Evolutionary conservation across 2,888 invertebrate species (phyloP).

Genomic region (Pteria penguin): DNA sequence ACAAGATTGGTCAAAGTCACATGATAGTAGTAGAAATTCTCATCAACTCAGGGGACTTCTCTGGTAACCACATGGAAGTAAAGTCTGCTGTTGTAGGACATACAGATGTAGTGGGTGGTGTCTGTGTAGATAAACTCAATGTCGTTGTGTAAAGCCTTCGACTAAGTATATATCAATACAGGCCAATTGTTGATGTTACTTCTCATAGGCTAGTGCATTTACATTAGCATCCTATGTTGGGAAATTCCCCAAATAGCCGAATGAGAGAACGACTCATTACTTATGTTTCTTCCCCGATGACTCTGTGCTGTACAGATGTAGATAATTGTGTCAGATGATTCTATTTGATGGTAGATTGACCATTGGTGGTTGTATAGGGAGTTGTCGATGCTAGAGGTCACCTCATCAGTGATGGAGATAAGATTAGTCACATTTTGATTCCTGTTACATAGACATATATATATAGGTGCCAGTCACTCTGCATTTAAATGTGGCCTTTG

Average conservation of each 20-base stretch:
- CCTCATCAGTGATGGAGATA: not conserved
- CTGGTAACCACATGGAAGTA: conserved; percentile 96
- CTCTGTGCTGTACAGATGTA: conserved; percentile 96
- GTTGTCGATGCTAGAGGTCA: conserved; percentile 43
- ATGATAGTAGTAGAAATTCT: conserved; percentile 70
- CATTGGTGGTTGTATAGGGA: conserved; percentile 92
- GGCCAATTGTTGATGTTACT: conserved; percentile 94
- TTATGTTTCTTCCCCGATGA: conserved; percentile 91
- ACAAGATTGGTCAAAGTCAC: conserved; percentile 62
- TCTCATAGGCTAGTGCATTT: conserved; percentile 58
- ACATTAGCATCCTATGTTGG: conserved; percentile 73
- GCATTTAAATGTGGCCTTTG: conserved; percentile 75
- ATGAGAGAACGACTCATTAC: conserved; percentile 92
- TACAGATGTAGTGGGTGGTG: conserved; percentile 88
- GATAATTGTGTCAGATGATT: conserved; percentile 89
- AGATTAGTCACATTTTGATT: not conserved
- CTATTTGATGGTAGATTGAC: conserved; percentile 89
- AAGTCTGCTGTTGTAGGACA: conserved; percentile 94
- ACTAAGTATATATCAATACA: conserved; percentile 88
- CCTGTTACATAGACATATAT: conserved; percentile 85
- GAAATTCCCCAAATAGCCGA: conserved; percentile 84
- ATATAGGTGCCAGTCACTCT: conserved; percentile 88
- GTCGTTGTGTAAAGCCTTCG: conserved; percentile 89
- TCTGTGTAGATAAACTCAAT: conserved; percentile 91
- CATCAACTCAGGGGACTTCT: too few species aligned